Conservation (phyloP, 1,140 invertebrate species). For the Pogonomyrmex barbatus region DNA sequence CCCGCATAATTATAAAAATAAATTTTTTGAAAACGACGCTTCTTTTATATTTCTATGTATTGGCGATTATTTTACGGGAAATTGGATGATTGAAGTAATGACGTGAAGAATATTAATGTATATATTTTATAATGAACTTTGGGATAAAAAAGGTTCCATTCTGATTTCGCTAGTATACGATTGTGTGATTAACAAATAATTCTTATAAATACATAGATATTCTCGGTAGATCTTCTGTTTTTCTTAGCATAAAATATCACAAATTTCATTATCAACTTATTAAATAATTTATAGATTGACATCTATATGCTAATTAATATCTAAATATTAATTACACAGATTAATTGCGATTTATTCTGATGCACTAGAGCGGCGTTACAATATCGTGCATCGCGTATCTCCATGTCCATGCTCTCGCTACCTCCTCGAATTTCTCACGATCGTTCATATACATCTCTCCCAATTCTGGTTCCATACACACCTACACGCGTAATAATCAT, state of each 20-base stretch:
- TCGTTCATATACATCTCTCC: slow-evolving; percentile 93
- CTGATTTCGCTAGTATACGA: slow-evolving; percentile 4
- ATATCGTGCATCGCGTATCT: slow-evolving; percentile 97
- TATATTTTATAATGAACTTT: slow-evolving; percentile 39
- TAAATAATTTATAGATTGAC: slow-evolving; percentile 27
- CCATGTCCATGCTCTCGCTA: slow-evolving; percentile 96
- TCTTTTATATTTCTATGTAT: neutral
- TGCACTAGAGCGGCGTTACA: slow-evolving; percentile 85
- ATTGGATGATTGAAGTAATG: neutral
- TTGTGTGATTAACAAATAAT: slow-evolving; percentile 33
- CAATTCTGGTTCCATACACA: slow-evolving; percentile 96
- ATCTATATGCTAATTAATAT: slow-evolving; percentile 28
- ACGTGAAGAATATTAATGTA: slow-evolving; percentile 18
- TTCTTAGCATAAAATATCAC: slow-evolving; percentile 44
- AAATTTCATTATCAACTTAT: slow-evolving; percentile 40
- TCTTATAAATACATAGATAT: slow-evolving; percentile 32
- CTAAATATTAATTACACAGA: slow-evolving; percentile 34
- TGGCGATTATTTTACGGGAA: neutral
- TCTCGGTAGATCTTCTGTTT: neutral
- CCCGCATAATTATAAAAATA: neutral
- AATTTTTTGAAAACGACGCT: neutral
- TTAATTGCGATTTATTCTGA: slow-evolving; percentile 30
- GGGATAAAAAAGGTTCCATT: slow-evolving; percentile 31
- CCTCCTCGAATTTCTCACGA: slow-evolving; percentile 91
- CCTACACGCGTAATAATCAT: slow-evolving; percentile 83